phyloP scores from a whole-genome alignment of 2,113 vertebrate species.

The Peromyscus californicus region DNA sequence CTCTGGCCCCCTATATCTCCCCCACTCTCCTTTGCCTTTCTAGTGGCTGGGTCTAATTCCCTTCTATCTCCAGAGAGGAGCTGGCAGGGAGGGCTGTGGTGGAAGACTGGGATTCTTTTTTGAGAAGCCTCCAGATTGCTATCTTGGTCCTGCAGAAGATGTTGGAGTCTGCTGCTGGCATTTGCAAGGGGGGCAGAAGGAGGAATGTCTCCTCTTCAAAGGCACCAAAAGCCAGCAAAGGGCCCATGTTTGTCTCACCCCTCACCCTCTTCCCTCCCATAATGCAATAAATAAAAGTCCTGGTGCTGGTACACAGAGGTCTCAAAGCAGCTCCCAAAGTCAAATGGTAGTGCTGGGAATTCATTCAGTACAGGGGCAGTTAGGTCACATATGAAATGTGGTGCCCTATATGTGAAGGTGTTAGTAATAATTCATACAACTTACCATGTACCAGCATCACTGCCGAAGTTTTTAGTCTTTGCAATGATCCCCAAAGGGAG shows the following conservation, averaged over 20 bases:
- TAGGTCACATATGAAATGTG: background rate
- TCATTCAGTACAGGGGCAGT: background rate
- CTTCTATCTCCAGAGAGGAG: constrained; percentile 28
- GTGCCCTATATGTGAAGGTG: background rate
- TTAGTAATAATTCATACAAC: background rate
- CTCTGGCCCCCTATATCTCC: background rate
- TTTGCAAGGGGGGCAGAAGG: background rate
- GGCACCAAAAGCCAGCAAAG: constrained; percentile 56
- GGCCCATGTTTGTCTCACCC: background rate
- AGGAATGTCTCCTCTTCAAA: constrained; percentile 66
- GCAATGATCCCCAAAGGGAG: background rate
- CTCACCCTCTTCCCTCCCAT: background rate
- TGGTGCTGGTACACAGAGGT: background rate
- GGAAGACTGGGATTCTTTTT: constrained; percentile 27
- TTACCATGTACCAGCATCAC: background rate
- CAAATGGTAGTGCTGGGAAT: background rate
- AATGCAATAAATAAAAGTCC: constrained; percentile 46
- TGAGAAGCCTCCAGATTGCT: constrained; percentile 59
- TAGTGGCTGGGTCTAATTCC: background rate
- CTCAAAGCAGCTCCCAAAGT: background rate
- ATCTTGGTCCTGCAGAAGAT: constrained; percentile 52
- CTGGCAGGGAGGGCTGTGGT: background rate
- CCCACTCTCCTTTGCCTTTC: background rate
- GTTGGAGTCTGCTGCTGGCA: background rate
- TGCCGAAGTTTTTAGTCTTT: background rate